A percentile compares a stretch with the other conserved stretches of the same genome.
Evolutionary conservation across 2,888 invertebrate species (phyloP).

Genomic region (Cataglyphis livida): DNA sequence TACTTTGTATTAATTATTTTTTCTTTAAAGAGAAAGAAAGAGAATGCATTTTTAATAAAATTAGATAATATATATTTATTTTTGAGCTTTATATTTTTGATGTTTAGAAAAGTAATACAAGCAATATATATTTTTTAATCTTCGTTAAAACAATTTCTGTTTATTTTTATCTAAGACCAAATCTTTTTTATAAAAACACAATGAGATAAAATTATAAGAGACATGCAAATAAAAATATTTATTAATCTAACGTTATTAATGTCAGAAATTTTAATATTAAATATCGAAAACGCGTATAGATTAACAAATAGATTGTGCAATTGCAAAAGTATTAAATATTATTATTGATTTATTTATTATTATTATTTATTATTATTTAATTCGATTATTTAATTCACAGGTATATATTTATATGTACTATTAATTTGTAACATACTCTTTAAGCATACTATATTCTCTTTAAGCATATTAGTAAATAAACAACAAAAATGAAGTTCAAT

Average conservation of each 20-base stretch:
- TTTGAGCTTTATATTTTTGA: neutral
- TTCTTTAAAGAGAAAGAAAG: neutral
- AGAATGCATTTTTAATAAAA: neutral
- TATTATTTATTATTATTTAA: too few species aligned
- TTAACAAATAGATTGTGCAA: slow-evolving; percentile 9
- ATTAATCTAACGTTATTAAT: neutral
- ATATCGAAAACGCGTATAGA: neutral
- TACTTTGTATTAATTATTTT: neutral
- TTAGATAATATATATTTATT: slow-evolving; percentile 5
- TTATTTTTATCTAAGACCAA: neutral
- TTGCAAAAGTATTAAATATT: neutral
- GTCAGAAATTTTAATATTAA: neutral
- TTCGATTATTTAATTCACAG: neutral
- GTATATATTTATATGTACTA: neutral
- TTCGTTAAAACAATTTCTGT: neutral
- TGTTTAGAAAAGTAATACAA: neutral
- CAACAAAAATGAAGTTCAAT: slow-evolving; percentile 16
- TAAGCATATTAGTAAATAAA: neutral
- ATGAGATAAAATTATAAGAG: neutral
- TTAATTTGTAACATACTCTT: neutral
- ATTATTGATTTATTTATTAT: neutral
- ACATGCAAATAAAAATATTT: neutral
- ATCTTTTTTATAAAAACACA: neutral
- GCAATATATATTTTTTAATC: neutral
- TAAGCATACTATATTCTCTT: neutral